phyloP scores from a whole-genome alignment of 92 coral and sea anemone species.

The Metridium senile region DNA sequence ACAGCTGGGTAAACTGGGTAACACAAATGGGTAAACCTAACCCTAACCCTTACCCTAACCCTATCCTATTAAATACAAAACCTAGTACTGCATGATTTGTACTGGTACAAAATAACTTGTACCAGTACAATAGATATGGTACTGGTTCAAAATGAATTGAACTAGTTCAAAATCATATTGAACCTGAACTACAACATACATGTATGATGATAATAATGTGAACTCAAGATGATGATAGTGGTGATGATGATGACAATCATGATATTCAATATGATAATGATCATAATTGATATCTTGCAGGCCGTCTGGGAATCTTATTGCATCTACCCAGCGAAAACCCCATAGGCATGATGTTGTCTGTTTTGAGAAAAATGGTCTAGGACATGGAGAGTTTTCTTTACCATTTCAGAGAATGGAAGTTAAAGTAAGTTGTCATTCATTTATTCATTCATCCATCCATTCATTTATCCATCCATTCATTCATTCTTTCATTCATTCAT shows the following conservation, averaged over 20 bases:
- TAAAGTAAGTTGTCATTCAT: constrained; percentile 37
- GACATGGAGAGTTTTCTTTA: constrained; percentile 92
- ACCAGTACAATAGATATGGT: too few species aligned
- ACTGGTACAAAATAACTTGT: too few species aligned
- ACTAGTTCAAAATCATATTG: too few species aligned
- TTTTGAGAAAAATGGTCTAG: constrained; percentile 95
- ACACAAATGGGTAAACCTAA: too few species aligned
- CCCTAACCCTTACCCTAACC: too few species aligned
- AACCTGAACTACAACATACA: not conserved
- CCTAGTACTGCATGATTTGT: too few species aligned
- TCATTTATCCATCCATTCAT: not conserved
- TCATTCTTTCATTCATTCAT: not conserved
- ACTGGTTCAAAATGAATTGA: too few species aligned
- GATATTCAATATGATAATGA: not conserved
- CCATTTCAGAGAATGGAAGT: constrained; percentile 77
- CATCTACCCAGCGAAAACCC: constrained; percentile 85
- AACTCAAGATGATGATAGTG: not conserved
- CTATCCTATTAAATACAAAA: too few species aligned
- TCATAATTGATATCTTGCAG: constrained; percentile 32
- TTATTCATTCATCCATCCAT: not conserved
- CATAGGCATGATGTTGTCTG: constrained; percentile 90
- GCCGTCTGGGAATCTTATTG: constrained; percentile 95
- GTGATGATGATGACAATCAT: not conserved
- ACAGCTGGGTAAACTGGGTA: too few species aligned
- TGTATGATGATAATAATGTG: not conserved